Percentiles rank a stretch among this genome's conserved stretches.
Evolutionary conservation across 2,113 vertebrate species (phyloP).

Genomic region (Neogale vison): DNA sequence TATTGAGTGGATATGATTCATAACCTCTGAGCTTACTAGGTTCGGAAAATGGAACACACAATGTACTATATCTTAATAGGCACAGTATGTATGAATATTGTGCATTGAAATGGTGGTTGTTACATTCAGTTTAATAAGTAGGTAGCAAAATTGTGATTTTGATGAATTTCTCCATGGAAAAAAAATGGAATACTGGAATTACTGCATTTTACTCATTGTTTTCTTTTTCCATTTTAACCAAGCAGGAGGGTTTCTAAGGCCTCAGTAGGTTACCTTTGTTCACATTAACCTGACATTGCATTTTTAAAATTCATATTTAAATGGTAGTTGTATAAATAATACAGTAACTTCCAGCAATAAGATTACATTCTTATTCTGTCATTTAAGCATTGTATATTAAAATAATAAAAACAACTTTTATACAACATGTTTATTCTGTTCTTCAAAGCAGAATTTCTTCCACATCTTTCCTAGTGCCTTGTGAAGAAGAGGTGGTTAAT

Average conservation of each 20-base stretch:
- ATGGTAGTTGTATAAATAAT: background rate
- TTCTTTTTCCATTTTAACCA: background rate
- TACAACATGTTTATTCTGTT: background rate
- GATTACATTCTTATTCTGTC: background rate
- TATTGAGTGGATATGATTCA: background rate
- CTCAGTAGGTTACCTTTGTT: background rate
- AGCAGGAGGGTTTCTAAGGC: background rate
- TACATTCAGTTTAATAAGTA: background rate
- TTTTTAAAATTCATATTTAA: constrained; percentile 12
- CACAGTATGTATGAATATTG: background rate
- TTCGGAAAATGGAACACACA: background rate
- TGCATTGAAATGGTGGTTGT: background rate
- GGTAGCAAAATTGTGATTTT: background rate
- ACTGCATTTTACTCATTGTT: background rate
- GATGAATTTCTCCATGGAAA: background rate
- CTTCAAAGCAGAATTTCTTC: background rate
- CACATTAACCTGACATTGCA: background rate
- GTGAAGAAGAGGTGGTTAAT: background rate
- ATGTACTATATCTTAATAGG: background rate
- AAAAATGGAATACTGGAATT: background rate
- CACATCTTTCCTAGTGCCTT: background rate
- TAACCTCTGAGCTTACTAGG: background rate
- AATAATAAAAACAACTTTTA: background rate
- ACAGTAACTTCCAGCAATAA: background rate
- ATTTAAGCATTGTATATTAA: background rate